phyloP scores from a whole-genome alignment of 2,888 invertebrate genomes.

The Cerastis rubricosa region DNA sequence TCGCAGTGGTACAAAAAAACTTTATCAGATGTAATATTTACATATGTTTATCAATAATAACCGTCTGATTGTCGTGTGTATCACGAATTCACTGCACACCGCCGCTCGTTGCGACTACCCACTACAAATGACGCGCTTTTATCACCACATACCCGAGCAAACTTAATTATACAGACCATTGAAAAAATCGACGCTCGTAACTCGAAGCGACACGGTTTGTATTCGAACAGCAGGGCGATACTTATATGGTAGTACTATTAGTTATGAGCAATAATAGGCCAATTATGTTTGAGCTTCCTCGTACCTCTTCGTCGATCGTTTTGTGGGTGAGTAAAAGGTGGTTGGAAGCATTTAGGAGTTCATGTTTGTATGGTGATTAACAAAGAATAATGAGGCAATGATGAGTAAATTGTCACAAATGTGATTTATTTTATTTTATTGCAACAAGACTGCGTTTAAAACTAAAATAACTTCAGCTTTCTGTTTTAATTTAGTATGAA shows the following conservation, averaged over 20 bases:
- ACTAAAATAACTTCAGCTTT: background rate
- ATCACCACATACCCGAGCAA: slow-evolving; percentile 49
- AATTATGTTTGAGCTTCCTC: slow-evolving; percentile 42
- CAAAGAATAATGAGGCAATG: slow-evolving; percentile 47
- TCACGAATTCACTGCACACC: slow-evolving; percentile 37
- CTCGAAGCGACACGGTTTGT: slow-evolving; percentile 2
- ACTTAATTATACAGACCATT: slow-evolving; percentile 3
- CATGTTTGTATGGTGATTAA: slow-evolving; percentile 41
- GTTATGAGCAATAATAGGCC: slow-evolving; percentile 23
- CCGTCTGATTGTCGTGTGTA: slow-evolving; percentile 17
- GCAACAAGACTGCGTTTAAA: background rate
- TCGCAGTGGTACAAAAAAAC: slow-evolving; percentile 37
- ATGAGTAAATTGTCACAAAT: slow-evolving; percentile 34
- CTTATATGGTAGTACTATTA: slow-evolving; percentile 25
- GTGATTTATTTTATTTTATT: slow-evolving; percentile 18
- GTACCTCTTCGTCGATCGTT: background rate
- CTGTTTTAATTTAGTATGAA: background rate
- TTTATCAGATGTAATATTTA: slow-evolving; percentile 58
- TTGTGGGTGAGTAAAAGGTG: slow-evolving; percentile 16
- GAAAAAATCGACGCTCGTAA: slow-evolving; percentile 18
- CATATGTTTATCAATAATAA: slow-evolving; percentile 60
- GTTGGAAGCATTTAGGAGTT: slow-evolving; percentile 24
- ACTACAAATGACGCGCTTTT: slow-evolving; percentile 55
- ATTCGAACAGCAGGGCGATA: slow-evolving; percentile 17
- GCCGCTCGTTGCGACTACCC: slow-evolving; percentile 47